Percentiles rank a stretch among this genome's conserved stretches.
Evolutionary conservation across 2,888 invertebrate genomes (phyloP).

Genomic region (Drosophila hamatofila): DNA sequence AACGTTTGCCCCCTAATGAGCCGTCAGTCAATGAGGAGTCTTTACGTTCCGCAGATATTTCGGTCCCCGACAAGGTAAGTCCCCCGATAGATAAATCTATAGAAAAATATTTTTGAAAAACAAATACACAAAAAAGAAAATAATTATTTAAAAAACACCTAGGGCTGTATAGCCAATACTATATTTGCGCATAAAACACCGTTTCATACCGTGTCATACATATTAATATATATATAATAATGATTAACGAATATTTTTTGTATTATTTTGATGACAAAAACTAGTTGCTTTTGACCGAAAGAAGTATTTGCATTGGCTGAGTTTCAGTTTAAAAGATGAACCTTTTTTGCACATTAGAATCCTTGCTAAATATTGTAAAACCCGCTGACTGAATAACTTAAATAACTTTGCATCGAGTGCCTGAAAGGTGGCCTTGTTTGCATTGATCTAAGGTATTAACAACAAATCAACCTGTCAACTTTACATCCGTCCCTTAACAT

Average conservation of each 20-base stretch:
- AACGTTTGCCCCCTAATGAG: constrained; percentile 90
- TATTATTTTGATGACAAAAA: constrained; percentile 61
- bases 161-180: constrained; percentile 54
- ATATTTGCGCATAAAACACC: constrained; percentile 49
- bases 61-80: constrained; percentile 91
- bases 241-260: constrained; percentile 58
- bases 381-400: constrained; percentile 30
- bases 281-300: constrained; percentile 68
- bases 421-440: constrained; percentile 18
- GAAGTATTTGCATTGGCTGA: constrained; percentile 60
- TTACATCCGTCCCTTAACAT: constrained; percentile 4
- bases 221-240: constrained; percentile 51
- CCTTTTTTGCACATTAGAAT: constrained; percentile 41
- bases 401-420: constrained; percentile 17
- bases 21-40: constrained; percentile 86
- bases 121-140: constrained; percentile 25
- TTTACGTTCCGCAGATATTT: constrained; percentile 86
- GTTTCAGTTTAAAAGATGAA: constrained; percentile 51
- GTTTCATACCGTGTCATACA: constrained; percentile 56
- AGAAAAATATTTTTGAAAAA: constrained; percentile 5
- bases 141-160: constrained; percentile 47
- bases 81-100: not conserved
- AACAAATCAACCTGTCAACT: not conserved
- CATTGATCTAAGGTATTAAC: not conserved
- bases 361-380: constrained; percentile 44